phyloP scores from a whole-genome alignment of 2,797 vertebrate genomes.

The Halcyon chelicuti region DNA sequence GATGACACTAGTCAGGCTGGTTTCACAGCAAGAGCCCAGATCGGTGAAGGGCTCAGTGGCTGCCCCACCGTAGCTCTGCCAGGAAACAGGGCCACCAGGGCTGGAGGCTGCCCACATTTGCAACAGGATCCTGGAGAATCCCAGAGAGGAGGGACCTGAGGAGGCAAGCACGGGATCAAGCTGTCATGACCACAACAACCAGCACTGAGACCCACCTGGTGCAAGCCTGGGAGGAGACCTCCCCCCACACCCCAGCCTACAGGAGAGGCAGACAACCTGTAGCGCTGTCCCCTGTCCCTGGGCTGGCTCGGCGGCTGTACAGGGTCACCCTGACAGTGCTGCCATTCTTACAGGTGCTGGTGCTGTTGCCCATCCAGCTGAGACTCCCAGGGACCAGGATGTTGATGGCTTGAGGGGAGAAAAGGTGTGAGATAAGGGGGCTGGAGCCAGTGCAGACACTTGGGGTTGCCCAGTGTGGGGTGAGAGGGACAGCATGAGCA shows the following conservation, averaged over 20 bases:
- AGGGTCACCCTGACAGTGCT: neutral
- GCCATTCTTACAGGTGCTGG: neutral
- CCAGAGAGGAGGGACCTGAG: accelerated
- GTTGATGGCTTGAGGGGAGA: neutral
- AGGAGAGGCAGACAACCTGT: accelerated
- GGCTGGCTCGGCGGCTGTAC: neutral
- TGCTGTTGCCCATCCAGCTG: neutral
- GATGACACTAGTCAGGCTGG: neutral
- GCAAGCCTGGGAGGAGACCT: neutral
- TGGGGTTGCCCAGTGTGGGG: neutral
- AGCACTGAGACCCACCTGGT: neutral
- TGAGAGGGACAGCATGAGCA: accelerated
- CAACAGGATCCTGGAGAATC: neutral
- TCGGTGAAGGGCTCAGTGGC: neutral
- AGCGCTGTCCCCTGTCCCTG: neutral
- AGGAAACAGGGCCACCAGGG: neutral
- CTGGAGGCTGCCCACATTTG: neutral
- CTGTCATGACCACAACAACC: accelerated
- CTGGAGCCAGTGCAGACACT: accelerated
- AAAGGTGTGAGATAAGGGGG: accelerated
- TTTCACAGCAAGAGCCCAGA: neutral
- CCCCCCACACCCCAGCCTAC: neutral
- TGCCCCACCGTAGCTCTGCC: neutral
- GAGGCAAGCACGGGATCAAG: neutral
- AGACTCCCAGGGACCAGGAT: neutral